Percentiles rank a stretch among this genome's conserved stretches.
These are phyloP conservation scores for Tenthredo amoena DNA, from an alignment of 2,888 invertebrate genomes.

Conservation along the genomic window DNA sequence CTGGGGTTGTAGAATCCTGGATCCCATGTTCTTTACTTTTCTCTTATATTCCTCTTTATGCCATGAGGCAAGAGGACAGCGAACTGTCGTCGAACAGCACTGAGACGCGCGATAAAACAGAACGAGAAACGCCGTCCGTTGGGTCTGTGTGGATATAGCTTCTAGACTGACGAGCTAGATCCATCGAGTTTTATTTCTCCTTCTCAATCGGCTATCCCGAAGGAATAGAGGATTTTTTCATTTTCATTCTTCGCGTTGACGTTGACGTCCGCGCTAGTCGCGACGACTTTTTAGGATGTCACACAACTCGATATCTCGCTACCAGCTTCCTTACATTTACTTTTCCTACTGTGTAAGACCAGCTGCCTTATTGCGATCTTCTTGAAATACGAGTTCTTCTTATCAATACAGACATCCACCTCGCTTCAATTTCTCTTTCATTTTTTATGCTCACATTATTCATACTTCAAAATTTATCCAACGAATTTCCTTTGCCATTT, in stretches of 20 bases:
- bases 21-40: background rate
- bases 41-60: constrained; percentile 12
- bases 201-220: constrained; percentile 28
- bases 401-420: too few relatives aligned
- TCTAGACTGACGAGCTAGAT: constrained; percentile 39
- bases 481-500: background rate
- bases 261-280: background rate
- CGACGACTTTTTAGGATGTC: background rate
- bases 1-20: background rate
- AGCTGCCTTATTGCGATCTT: background rate
- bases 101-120: constrained; percentile 45
- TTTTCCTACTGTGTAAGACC: background rate
- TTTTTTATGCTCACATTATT: too few relatives aligned
- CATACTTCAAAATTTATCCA: too few relatives aligned
- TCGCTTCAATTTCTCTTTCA: too few relatives aligned
- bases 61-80: constrained; percentile 25
- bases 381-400: background rate
- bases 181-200: constrained; percentile 35
- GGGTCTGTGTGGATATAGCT: constrained; percentile 1
- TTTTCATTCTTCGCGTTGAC: background rate
- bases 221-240: constrained; percentile 32
- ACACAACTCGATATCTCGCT: background rate
- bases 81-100: constrained; percentile 29
- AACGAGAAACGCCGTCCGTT: constrained; percentile 37
- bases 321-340: background rate